Base-by-base conservation (phyloP, 2,797 vertebrate genomes). In the Karalla daura region DNA sequence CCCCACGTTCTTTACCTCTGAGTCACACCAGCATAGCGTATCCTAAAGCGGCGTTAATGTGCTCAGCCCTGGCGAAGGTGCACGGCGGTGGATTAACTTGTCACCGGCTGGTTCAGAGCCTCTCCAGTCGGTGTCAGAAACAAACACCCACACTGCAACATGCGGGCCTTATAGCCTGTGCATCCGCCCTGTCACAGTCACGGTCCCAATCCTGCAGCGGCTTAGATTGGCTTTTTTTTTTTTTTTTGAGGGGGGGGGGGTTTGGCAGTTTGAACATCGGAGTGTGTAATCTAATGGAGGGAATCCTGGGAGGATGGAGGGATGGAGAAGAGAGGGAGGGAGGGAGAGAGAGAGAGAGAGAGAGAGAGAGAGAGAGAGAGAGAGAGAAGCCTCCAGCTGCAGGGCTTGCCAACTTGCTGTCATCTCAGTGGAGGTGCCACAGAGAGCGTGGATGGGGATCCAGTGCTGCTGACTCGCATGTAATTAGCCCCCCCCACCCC, bases 321-420 rank as follows among this genome's bases (percentile, higher is more conserved):
- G 78, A 85, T 68, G 78, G 67, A 68, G 56, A 54, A 66, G 59
- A 63, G 35, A 70, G 66, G 65, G 83, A 81, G 70, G 35, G 62
- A 61, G 75, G 67, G 67, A 66, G 81, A 80, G 30, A 36, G 63
- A 41, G 74, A 76, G 59, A 39, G 55, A 61, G n/a, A n/a, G n/a
- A n/a, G n/a, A n/a, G n/a, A n/a, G n/a, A 66, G 59, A 63, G 35
- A 70, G 66, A 66, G 83, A 81, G 70, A 33, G 62, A 61, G 76
- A 70, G 66, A 68, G 83, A 81, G 70, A 83, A 89, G 83, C 81
- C 90, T 89, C 81, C 78, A 80, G 81, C 85, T 84, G 85, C 71
- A 84, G 83, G 72, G 76, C 74, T 82, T 88, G 84, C 88, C 89
- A 93, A 86, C 84, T 87, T 75, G 64, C 89, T 92, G 93, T 92